These are phyloP conservation scores for Zhuqinia jingwanae DNA, from an alignment of 2,888 invertebrate genomes.

Conservation along the genomic window DNA sequence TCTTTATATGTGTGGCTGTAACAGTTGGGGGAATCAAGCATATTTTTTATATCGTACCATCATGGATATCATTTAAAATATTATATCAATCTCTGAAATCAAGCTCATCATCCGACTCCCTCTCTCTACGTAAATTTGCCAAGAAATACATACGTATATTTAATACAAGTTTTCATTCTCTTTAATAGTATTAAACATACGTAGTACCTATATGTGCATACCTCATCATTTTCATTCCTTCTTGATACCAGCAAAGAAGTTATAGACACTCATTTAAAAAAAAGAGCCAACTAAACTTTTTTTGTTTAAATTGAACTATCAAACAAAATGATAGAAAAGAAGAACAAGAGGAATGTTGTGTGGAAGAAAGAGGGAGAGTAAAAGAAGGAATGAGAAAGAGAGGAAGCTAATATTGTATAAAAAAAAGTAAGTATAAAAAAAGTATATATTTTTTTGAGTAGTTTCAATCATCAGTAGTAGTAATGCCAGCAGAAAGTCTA, in stretches of 20 bases:
- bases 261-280: neutral
- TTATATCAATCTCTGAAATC: neutral
- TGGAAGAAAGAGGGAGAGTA: neutral
- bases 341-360: constrained; percentile 48
- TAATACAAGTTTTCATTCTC: constrained; percentile 16
- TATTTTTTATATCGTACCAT: too few species aligned
- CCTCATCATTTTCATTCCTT: neutral
- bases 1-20: too few species aligned
- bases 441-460: neutral
- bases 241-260: constrained; percentile 11
- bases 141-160: neutral
- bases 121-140: neutral
- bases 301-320: constrained; percentile 58
- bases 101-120: constrained; percentile 14
- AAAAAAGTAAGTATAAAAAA: neutral
- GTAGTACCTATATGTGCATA: too few species aligned
- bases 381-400: neutral
- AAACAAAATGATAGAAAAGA: constrained; percentile 44
- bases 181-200: constrained; percentile 19
- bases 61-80: neutral
- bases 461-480: too few species aligned
- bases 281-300: constrained; percentile 42
- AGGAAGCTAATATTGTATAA: too few species aligned
- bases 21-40: too few species aligned
- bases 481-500: neutral